Percentiles rank a stretch among this genome's conserved stretches.
phyloP scores from a whole-genome alignment of 1,140 invertebrate genomes.

The Dreissena polymorpha region DNA sequence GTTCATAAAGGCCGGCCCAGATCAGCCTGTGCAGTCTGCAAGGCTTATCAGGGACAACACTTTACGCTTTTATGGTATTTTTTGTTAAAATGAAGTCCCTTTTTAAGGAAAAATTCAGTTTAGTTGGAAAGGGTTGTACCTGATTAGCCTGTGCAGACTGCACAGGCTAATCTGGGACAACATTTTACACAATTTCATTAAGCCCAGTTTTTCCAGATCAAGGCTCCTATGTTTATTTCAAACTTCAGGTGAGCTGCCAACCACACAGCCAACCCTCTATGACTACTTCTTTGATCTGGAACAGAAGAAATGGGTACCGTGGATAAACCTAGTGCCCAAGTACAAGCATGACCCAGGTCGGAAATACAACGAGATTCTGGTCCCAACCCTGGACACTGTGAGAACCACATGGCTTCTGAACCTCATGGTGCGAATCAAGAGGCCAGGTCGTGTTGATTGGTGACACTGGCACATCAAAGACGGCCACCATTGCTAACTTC shows the following conservation, averaged over 20 bases:
- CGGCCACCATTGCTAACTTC: slow-evolving; percentile 91
- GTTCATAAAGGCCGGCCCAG: too few relatives aligned
- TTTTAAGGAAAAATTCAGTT: too few relatives aligned
- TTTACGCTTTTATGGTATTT: too few relatives aligned
- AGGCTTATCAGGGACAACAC: too few relatives aligned
- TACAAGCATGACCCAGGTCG: slow-evolving; percentile 87
- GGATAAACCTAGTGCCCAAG: slow-evolving; percentile 87
- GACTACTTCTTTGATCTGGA: slow-evolving; percentile 90
- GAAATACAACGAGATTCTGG: slow-evolving; percentile 90
- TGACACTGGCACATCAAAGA: slow-evolving; percentile 94
- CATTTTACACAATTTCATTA: too few relatives aligned
- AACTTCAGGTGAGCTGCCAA: slow-evolving; percentile 85
- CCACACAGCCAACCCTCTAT: slow-evolving; percentile 85
- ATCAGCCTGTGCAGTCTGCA: too few relatives aligned
- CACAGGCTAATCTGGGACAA: too few relatives aligned
- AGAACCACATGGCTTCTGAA: slow-evolving; percentile 88
- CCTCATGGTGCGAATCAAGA: slow-evolving; percentile 88
- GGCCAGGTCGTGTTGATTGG: slow-evolving; percentile 92
- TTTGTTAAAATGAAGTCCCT: too few relatives aligned
- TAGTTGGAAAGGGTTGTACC: too few relatives aligned
- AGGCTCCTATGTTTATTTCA: too few relatives aligned
- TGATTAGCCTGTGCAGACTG: too few relatives aligned
- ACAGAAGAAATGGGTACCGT: slow-evolving; percentile 88
- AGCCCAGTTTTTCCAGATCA: too few relatives aligned
- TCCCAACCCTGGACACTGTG: slow-evolving; percentile 93